A percentile compares a stretch with the other conserved stretches of the same genome.
Conservation (phyloP, 2,113 vertebrate genomes). For the Clarias macrocephalus region DNA sequence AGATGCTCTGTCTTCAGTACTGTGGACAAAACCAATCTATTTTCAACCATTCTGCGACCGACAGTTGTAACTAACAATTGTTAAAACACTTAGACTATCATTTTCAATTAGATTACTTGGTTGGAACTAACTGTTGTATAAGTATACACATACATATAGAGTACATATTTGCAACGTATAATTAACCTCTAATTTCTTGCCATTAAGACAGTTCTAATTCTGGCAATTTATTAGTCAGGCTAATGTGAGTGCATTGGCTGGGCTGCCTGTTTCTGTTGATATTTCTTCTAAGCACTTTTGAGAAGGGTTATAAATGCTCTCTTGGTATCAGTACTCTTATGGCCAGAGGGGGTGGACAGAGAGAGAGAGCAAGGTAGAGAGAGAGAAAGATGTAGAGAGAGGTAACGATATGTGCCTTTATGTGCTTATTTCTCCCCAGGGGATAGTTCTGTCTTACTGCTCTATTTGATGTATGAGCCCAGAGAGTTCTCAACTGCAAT, state of each 20-base stretch:
- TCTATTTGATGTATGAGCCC: conserved; percentile 62
- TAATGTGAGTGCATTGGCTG: conserved; percentile 19
- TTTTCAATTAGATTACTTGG: too few species aligned
- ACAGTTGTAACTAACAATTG: too few species aligned
- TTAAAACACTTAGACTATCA: too few species aligned
- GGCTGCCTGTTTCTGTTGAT: conserved; percentile 41
- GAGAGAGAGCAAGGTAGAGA: background rate
- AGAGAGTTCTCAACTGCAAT: conserved; percentile 60
- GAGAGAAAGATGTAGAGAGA: conserved; percentile 21
- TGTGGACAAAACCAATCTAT: too few species aligned
- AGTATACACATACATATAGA: too few species aligned
- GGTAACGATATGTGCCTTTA: conserved; percentile 48
- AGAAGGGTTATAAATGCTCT: conserved; percentile 33
- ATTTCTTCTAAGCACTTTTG: conserved; percentile 32
- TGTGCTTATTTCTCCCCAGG: conserved; percentile 56
- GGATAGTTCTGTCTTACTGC: conserved; percentile 56
- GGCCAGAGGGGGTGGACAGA: background rate
- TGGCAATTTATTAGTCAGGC: conserved; percentile 23
- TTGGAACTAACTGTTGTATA: too few species aligned
- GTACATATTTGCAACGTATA: background rate
- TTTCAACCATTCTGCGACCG: too few species aligned
- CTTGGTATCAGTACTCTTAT: conserved; percentile 20
- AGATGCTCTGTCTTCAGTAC: too few species aligned
- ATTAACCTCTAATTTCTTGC: conserved; percentile 18
- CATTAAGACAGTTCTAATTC: conserved; percentile 9